Base-by-base conservation (phyloP, 2,113 vertebrate genomes). In the Bungarus multicinctus region DNA sequence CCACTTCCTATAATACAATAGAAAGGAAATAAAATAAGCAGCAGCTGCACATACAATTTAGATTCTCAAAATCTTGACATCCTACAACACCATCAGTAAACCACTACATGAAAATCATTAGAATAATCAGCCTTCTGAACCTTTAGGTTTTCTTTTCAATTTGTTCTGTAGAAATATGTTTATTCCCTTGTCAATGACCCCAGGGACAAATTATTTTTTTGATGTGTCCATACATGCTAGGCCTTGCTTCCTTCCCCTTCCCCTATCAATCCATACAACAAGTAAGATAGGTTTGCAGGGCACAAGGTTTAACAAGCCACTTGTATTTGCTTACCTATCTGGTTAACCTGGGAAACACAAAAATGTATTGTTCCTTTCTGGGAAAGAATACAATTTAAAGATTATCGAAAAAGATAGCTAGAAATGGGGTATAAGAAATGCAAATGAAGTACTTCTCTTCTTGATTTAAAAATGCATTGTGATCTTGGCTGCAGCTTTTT, bases 101-200 rank as follows among this genome's bases (percentile, higher is more conserved):
- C 43, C 94, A 95, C 94, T 94, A 95, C 89, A 92, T 91, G 93
- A 92, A 88, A 45, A 87, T 93, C 94, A 95, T 95, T 94, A 96
- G 87, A 54, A 85, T 94, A 93, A 95, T 95, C 94, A 95, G 85
- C 43, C 89, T 87, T 94, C 55, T 55, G 14, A 92, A 88, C 6
- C 87, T 23, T 7, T 30, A 53, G 1, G 27, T 88, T 74, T 53
- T 34, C 6, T 22, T 74, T 27, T 74, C n/a, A 55, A 7, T 47
- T 74, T 34, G 7, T 74, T 22, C 25, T 93, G 52, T 45, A 22
- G 30, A 90, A 93, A 54, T 55, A 57, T 53, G 43, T 57, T 57
- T 55, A 1, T 87, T 90, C 74, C 43, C 54, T 34, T 52, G 47
- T 25, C 55, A 53, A 20, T 69, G 55, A 81, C 45, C 91, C n/a